Percentiles rank a stretch among this genome's conserved stretches.
Evolutionary conservation across 1,140 invertebrate genomes (phyloP).

Genomic region (Luehdorfia chinensis): DNA sequence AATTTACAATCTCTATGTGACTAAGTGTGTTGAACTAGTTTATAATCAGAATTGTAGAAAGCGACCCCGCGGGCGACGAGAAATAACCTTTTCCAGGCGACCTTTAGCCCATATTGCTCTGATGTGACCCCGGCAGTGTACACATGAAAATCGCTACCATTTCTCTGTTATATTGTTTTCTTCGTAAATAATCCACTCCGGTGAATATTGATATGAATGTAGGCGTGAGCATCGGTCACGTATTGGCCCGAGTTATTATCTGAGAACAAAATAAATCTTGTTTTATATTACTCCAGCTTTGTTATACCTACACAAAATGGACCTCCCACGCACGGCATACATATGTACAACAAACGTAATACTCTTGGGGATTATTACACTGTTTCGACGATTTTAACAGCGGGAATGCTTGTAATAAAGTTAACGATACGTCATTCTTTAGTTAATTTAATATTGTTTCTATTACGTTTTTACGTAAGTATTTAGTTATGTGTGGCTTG

Average conservation of each 20-base stretch:
- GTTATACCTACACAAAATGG: constrained; percentile 28
- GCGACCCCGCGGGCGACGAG: constrained; percentile 44
- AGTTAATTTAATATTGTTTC: constrained; percentile 8
- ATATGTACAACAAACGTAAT: constrained; percentile 7
- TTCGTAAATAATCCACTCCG: constrained; percentile 27
- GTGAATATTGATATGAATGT: constrained; percentile 34
- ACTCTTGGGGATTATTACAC: constrained; percentile 11
- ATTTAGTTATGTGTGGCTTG: not conserved
- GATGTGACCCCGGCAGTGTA: constrained; percentile 56
- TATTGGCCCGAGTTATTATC: constrained; percentile 64
- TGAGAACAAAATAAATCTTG: constrained; percentile 61
- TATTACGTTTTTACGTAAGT: not conserved
- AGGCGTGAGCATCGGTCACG: constrained; percentile 71
- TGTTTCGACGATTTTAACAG: not conserved
- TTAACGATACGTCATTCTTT: not conserved
- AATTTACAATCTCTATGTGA: constrained; percentile 29
- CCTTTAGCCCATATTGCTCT: constrained; percentile 57
- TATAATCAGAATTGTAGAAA: constrained; percentile 57
- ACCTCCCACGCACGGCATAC: constrained; percentile 32
- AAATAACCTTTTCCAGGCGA: constrained; percentile 57
- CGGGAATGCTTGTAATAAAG: not conserved
- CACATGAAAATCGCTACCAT: constrained; percentile 52
- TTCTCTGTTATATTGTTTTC: constrained; percentile 37
- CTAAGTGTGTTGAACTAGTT: constrained; percentile 58
- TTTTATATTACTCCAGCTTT: constrained; percentile 41